Conservation (phyloP, 2,797 vertebrate species). For the Thunnus albacares region DNA sequence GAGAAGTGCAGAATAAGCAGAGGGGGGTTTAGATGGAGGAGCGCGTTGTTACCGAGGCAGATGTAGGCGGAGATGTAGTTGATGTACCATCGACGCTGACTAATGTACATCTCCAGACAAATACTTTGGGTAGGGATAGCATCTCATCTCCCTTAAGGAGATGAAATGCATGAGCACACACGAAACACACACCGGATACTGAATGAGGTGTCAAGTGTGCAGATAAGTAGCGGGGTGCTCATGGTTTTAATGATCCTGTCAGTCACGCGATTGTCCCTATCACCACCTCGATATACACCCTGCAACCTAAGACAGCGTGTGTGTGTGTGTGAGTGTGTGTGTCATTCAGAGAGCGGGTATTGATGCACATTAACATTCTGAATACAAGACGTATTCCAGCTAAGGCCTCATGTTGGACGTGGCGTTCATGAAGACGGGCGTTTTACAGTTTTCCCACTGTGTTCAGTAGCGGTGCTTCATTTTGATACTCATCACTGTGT, state of each 20-base stretch:
- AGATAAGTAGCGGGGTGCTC: slow-evolving; percentile 58
- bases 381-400: slow-evolving; percentile 21
- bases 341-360: not conserved
- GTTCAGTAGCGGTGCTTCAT: slow-evolving; percentile 37
- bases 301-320: slow-evolving; percentile 6
- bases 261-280: slow-evolving; percentile 51
- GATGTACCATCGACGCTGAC: slow-evolving; percentile 21
- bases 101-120: slow-evolving; percentile 33
- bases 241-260: slow-evolving; percentile 72
- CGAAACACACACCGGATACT: slow-evolving; percentile 20
- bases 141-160: slow-evolving; percentile 40
- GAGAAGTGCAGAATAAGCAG: slow-evolving; percentile 16
- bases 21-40: not conserved
- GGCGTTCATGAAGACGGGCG: slow-evolving; percentile 19
- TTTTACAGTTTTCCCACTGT: slow-evolving; percentile 41
- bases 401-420: slow-evolving; percentile 15
- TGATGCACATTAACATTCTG: slow-evolving; percentile 34
- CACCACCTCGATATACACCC: slow-evolving; percentile 8
- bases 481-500: slow-evolving; percentile 46
- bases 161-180: slow-evolving; percentile 51
- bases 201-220: slow-evolving; percentile 56
- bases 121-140: slow-evolving; percentile 5
- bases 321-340: slow-evolving; percentile 28
- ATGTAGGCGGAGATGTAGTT: slow-evolving; percentile 25
- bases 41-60: slow-evolving; percentile 13